Base-by-base conservation (phyloP, 2,797 vertebrate genomes). In the Melanotaenia pygmaea region DNA sequence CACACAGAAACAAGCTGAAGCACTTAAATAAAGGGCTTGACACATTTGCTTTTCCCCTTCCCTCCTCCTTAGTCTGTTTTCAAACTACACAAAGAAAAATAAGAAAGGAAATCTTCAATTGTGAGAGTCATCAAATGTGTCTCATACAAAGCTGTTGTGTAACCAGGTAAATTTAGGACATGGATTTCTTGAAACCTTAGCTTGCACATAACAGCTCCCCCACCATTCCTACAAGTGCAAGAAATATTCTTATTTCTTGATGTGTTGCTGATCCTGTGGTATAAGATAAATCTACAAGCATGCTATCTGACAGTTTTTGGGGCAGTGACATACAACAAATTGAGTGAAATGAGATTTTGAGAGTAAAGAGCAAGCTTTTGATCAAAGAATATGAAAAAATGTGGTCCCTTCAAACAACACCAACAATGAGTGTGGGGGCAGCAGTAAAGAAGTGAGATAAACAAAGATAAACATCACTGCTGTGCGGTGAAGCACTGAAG, bases 151-250 rank as follows among this genome's bases (percentile, higher is more conserved):
- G 60, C 9, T 10, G 72, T 90, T 91, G 79, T 45, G 56, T 80
- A 86, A 88, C 77, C 2, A 6, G 64, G 67, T 32, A 72, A 69
- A 86, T 87, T 76, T 47, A 77, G 85, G 85, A 80, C 87, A 77
- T 37, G 1, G 30, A 70, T 71, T 57, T 80, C 71, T 73, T 57
- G 68, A 83, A 67, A 71, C 54, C 45, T 76, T 79, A 80, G 78
- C 67, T 9, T 13, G 45, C n/a, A 22, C 66, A 20, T 13, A 64
- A 59, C 67, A 9, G 32, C 38, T 16, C 67, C 72, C 64, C 63
- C 74, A 47, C 20, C 63, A 28, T 57, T 61, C 57, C 20, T 0
- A 76, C 45, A 58, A 62, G 34, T 1, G 14, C 14, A 18, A 38
- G 26, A 62, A 16, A 7, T 1, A 10, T 11, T 40, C 61, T 8